Evolutionary conservation across 1,140 invertebrate genomes (phyloP).

Genomic region (Limonius californicus): DNA sequence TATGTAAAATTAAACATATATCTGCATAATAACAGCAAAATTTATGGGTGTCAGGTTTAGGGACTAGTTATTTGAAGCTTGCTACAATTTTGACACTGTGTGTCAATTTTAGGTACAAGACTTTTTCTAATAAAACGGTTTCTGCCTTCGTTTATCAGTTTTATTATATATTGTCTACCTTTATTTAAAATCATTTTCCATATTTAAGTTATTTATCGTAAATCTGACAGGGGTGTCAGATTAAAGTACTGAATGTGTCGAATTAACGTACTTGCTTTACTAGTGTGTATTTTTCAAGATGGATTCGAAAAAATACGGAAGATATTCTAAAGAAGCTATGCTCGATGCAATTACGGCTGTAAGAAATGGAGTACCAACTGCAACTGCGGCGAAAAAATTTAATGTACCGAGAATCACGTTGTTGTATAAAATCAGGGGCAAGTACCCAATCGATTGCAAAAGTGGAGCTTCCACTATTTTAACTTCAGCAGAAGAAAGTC

Average conservation of each 20-base stretch:
- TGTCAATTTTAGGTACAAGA: neutral
- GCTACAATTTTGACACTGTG: neutral
- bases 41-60: too few relatives aligned
- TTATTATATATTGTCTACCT: neutral
- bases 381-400: neutral
- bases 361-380: neutral
- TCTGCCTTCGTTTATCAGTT: neutral
- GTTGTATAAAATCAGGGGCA: slow-evolving; percentile 36
- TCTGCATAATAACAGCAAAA: too few relatives aligned
- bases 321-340: neutral
- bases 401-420: neutral
- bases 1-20: too few relatives aligned
- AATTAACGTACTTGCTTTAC: neutral
- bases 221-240: neutral
- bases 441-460: slow-evolving; percentile 33
- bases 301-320: neutral
- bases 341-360: neutral
- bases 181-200: neutral
- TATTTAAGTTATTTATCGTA: neutral
- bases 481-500: slow-evolving; percentile 37
- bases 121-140: neutral
- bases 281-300: neutral
- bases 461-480: slow-evolving; percentile 36
- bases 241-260: neutral
- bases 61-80: too few relatives aligned